A percentile compares a stretch with the other conserved stretches of the same genome.
These are phyloP conservation scores for Pachyseris speciosa DNA, from an alignment of 64 coral and sea anemone genomes.

Conservation along the genomic window DNA sequence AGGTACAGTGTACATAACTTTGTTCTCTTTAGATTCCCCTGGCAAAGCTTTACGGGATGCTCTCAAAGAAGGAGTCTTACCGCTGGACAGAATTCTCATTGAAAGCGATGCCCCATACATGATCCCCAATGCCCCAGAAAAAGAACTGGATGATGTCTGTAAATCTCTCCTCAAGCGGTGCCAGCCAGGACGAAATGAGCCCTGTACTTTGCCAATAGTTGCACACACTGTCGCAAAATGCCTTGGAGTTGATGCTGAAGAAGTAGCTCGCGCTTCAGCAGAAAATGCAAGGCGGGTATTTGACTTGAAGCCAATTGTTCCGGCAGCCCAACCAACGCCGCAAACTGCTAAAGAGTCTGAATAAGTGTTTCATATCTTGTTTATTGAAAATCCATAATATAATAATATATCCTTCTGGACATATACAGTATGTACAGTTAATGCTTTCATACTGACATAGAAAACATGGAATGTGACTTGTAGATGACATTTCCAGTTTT, in stretches of 20 bases:
- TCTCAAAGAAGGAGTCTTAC: conserved; percentile 84
- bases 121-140: conserved; percentile 91
- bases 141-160: conserved; percentile 80
- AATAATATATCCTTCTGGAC: not conserved
- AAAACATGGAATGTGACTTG: not conserved
- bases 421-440: not conserved
- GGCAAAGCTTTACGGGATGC: conserved; percentile 88
- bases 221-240: conserved; percentile 88
- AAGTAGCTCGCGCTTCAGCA: conserved; percentile 77
- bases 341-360: not conserved
- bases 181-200: conserved; percentile 93
- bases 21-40: conserved; percentile 50
- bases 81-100: conserved; percentile 89
- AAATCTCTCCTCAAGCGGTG: conserved; percentile 84
- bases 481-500: not conserved
- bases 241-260: conserved; percentile 80
- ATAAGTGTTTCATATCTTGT: not conserved
- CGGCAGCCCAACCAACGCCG: not conserved
- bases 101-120: conserved; percentile 99
- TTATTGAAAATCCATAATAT: not conserved
- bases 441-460: not conserved
- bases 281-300: conserved; percentile 90
- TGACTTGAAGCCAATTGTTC: conserved; percentile 56
- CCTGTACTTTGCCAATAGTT: conserved; percentile 91
- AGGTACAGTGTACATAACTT: no score